These are phyloP conservation scores for Ophioderma brevispina DNA, from an alignment of 35 echinoderm and acorn worm genomes.

Conservation along the genomic window DNA sequence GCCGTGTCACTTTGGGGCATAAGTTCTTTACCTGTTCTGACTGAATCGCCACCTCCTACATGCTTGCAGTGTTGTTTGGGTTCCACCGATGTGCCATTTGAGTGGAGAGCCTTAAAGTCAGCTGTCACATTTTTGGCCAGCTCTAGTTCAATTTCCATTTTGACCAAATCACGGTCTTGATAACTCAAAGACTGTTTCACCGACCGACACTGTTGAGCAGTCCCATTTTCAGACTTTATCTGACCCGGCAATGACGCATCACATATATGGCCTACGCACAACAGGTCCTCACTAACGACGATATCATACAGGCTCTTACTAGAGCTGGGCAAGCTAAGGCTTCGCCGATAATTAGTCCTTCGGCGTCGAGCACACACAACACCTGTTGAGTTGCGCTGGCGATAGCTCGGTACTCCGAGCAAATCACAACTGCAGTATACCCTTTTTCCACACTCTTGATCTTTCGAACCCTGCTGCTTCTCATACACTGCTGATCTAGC, in stretches of 20 bases:
- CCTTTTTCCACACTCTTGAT: too few species aligned
- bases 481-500: too few species aligned
- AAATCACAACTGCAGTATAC: too few species aligned
- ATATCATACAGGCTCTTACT: neutral
- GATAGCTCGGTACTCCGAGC: too few species aligned
- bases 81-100: too few species aligned
- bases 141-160: neutral
- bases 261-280: neutral
- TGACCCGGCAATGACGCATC: too few species aligned
- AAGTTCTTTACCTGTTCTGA: too few species aligned
- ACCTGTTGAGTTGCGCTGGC: too few species aligned
- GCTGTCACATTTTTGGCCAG: neutral
- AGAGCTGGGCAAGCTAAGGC: neutral
- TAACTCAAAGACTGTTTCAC: neutral
- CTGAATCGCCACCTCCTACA: too few species aligned
- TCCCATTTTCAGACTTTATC: neutral
- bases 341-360: neutral
- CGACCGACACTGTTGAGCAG: neutral
- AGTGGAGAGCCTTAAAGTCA: neutral
- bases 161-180: neutral
- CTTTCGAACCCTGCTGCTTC: too few species aligned
- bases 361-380: neutral
- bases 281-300: neutral
- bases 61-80: too few species aligned
- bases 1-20: too few species aligned